A percentile compares a stretch with the other conserved stretches of the same genome.
Conservation (phyloP, 2,888 invertebrate species). For the Aplocera efformata region DNA sequence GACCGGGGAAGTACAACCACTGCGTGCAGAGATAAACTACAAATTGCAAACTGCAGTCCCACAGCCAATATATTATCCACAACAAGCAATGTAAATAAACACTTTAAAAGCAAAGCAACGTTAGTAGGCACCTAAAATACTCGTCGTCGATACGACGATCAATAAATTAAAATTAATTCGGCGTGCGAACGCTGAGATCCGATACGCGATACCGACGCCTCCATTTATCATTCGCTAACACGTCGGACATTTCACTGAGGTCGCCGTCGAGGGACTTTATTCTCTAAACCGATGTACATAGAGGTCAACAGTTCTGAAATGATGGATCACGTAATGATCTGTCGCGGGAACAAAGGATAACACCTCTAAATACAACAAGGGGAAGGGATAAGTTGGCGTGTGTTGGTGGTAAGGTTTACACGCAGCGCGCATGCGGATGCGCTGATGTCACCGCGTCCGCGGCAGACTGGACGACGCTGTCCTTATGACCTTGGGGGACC, state of each 20-base stretch:
- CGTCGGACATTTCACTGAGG: conserved; percentile 76
- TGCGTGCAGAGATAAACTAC: conserved; percentile 20
- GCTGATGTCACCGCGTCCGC: conserved; percentile 58
- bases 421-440: conserved; percentile 63
- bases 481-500: conserved; percentile 56
- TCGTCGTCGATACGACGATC: conserved; percentile 75
- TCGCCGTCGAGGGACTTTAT: conserved; percentile 55
- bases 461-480: conserved; percentile 70
- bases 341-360: conserved; percentile 68
- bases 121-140: conserved; percentile 76
- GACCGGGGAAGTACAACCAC: conserved; percentile 8
- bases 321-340: conserved; percentile 66
- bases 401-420: conserved; percentile 52
- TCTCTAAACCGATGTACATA: conserved; percentile 55
- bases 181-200: conserved; percentile 79
- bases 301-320: conserved; percentile 48
- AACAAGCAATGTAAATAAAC: conserved; percentile 54
- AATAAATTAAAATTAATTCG: conserved; percentile 81
- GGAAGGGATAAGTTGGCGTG: conserved; percentile 69
- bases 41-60: conserved; percentile 21
- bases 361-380: conserved; percentile 67
- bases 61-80: conserved; percentile 37
- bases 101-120: conserved; percentile 61
- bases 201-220: conserved; percentile 79
- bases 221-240: conserved; percentile 81